These are phyloP conservation scores for Montipora sp. DNA, from an alignment of 64 coral and sea anemone genomes.

Conservation along the genomic window DNA sequence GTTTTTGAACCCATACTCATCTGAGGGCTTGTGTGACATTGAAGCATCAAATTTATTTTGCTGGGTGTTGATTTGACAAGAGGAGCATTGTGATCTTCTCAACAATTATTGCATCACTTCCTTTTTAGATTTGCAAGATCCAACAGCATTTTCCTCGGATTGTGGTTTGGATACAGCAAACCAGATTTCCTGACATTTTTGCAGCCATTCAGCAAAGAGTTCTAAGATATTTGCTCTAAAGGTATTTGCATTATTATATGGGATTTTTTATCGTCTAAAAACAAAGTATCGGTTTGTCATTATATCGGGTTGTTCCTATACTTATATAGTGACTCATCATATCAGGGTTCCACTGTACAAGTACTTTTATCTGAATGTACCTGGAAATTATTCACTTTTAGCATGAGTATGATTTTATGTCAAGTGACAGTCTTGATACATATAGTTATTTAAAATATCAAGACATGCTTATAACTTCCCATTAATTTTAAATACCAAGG, in stretches of 20 bases:
- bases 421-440: too few species aligned
- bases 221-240: not conserved
- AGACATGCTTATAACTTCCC: too few species aligned
- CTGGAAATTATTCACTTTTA: not conserved
- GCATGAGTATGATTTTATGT: not conserved
- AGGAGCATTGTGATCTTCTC: not conserved
- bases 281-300: not conserved
- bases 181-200: conserved; percentile 74
- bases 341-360: not conserved
- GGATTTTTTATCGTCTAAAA: not conserved
- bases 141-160: conserved; percentile 71
- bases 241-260: not conserved
- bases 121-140: conserved; percentile 67
- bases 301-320: not conserved
- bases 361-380: not conserved
- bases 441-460: too few species aligned
- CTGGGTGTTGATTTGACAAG: not conserved
- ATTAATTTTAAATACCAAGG: too few species aligned
- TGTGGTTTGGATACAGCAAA: conserved; percentile 71
- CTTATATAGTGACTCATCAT: not conserved
- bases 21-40: not conserved
- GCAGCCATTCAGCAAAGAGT: conserved; percentile 60
- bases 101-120: conserved; percentile 6
- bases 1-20: not conserved
- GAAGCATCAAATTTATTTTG: not conserved